Evolutionary conservation across 2,888 invertebrate species (phyloP), one percentile per base, ranked within the genome.

Genomic region (Clunio marinus): DNA sequence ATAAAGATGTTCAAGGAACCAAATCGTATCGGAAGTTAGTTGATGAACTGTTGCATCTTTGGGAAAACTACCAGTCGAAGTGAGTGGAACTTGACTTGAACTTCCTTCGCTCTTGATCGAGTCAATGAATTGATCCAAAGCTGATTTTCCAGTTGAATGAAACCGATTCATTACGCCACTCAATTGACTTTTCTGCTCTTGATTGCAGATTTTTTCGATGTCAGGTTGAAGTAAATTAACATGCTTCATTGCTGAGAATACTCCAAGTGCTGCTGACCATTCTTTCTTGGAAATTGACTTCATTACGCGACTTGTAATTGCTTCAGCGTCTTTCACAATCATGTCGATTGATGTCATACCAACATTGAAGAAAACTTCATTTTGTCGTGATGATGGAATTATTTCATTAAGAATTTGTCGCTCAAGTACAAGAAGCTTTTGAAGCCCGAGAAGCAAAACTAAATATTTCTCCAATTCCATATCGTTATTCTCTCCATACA

Each of bases 41-140:
- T 98, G 96, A 76, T 97, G 97, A 32, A 98, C 98, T 0, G 98
- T 99, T 70, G 98, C 99, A 82, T 99, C 99, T 76, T 89, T 91
- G 0, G 98, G 96, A 8, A 79, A 77, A 71, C 76, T 76, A 5
- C 75, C 74, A 70, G 74, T 74, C 22, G 73, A 72, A 15, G 76
- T 72, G 25, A 72, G 60, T 2, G 75, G 75, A 46, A 74, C 77
- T 1, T 75, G 72, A 70, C 77, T 76, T 69, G 88, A 86, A 71
- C 88, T 88, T 59, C 83, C 82, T 76, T 93, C 93, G 24, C 83
- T 83, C 70, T 90, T 83, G 28, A 96, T 86, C 70, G 89, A 92
- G 75, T 96, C 96, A 70, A 94, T 86, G 78, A 96, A 96, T 75
- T 95, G 95, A 76, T 96, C 96, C 72, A 96, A 78, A 7, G 93